Percentiles rank a stretch among this genome's conserved stretches.
These are phyloP conservation scores for Galagoides demidoff DNA, from an alignment of 2,797 vertebrate species.

Conservation along the genomic window DNA sequence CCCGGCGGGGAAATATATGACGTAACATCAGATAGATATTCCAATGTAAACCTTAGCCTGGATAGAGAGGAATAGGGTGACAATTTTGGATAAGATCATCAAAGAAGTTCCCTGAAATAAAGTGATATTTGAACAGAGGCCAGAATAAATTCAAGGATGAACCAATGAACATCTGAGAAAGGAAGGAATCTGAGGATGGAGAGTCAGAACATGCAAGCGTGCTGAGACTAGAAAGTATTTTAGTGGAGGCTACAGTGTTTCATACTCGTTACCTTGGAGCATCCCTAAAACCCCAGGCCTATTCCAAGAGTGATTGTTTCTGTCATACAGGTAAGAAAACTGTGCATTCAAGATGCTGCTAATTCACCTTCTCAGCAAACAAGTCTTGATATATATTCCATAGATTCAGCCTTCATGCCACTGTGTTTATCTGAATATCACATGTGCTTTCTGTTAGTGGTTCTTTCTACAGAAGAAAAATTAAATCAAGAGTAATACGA, in stretches of 20 bases:
- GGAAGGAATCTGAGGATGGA: not conserved
- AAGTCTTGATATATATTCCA: not conserved
- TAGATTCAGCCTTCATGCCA: not conserved
- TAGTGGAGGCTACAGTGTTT: not conserved
- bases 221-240: not conserved
- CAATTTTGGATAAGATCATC: not conserved
- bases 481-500: slow-evolving; percentile 20
- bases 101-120: not conserved
- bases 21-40: not conserved
- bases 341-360: not conserved
- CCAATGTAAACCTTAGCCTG: not conserved
- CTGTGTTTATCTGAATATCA: slow-evolving; percentile 27
- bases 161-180: not conserved
- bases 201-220: not conserved
- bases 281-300: not conserved
- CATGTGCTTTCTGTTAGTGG: slow-evolving; percentile 37
- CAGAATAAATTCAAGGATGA: not conserved
- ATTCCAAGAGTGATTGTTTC: not conserved
- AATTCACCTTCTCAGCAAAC: not conserved
- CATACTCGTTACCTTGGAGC: not conserved
- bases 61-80: not conserved
- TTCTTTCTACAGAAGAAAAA: slow-evolving; percentile 53
- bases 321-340: not conserved
- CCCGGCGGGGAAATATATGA: not conserved
- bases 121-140: not conserved